Base-by-base conservation (phyloP, 1,140 invertebrate genomes). In the Drosophila kohkoa region DNA sequence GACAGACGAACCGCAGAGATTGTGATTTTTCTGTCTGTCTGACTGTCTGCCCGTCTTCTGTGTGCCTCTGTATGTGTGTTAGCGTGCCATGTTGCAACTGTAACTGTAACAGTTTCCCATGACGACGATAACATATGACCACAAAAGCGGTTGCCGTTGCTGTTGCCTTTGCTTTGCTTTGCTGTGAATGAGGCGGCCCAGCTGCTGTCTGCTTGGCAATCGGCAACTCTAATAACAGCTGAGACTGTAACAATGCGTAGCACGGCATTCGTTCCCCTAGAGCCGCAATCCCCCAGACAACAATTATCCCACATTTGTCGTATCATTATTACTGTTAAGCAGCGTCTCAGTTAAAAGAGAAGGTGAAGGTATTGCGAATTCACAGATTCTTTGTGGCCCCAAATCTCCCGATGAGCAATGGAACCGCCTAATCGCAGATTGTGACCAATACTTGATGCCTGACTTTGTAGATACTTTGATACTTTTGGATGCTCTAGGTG, bases 21-120 rank as follows among this genome's bases (percentile, higher is more conserved):
- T 76, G 64, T 43, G 25, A 54, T 48, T 65, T 30, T 5, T 15
- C 46, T 49, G 59, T 68, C 68, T 59, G 62, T 45, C 46, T 16
- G 49, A 30, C 13, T 54, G 51, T 55, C 16, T 55, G 20, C 4
- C 4, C 0, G 52, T 6, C 28, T 13, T 48, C 15, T 49, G 28
- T 62, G 28, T 35, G 13, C 10, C n/a, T 35, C 7, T 15, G 30
- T 59, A n/a, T 66, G 28, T 16, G 49, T 55, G 38, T 46, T 15
- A 55, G 51, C 8, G 38, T n/a, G 52, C 52, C 57, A 73, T 82
- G 75, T 78, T 74, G 85, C 83, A 88, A 88, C 71, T 88, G 81
- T 89, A 88, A 88, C 75, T 85, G 86, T 88, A 85, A 85, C 85
- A 89, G 81, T 88, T 88, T 88, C 85, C 85, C 85, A 88, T 89